Base-by-base conservation (phyloP, 2,797 vertebrate genomes). In the Rhabdomys pumilio region DNA sequence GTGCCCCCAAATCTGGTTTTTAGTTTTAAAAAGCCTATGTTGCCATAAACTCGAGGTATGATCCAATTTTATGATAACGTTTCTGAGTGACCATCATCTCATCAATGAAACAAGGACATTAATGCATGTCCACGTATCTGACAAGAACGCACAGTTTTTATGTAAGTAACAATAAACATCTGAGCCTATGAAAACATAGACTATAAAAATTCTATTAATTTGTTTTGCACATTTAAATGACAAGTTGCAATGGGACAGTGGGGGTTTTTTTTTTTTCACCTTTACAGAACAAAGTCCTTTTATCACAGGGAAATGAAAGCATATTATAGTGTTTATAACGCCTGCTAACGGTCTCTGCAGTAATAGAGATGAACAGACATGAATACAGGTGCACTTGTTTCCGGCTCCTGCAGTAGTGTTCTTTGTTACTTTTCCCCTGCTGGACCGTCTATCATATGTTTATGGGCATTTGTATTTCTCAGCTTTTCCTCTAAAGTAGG, bases 391-490 rank as follows among this genome's bases (percentile, higher is more conserved):
- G 1, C 38, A 73, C 75, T 69, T 90, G 34, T 72, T 90, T 91
- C 57, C 84, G 53, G 41, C 76, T 93, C 34, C 26, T 44, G 8
- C 24, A n/a, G 73, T 15, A 63, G 31, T 88, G 77, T 86, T 61
- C 10, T 61, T 1, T 9, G 20, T 86, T 67, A 24, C 8, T 47
- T 8, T 55, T 31, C 50, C 44, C 22, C 38, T 75, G n/a, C 26
- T 76, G 59, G 76, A 0, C 2, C 31, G 69, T 87, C 38, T 53
- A 17, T 93, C 19, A 11, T 53, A 63, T 59, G 80, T 57, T 87
- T 53, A 95, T 97, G 86, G 93, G 72, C 15, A 41, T 86, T 97
- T 88, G 77, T 82, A 84, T 97, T 55, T 92, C 59, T 94, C 89
- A 63, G 3, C 0, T 97, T 97, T 93, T 96, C 85, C 92, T 96